A percentile compares a stretch with the other conserved stretches of the same genome.
phyloP scores from a whole-genome alignment of 2,888 invertebrate genomes.

The Machimus rusticus region DNA sequence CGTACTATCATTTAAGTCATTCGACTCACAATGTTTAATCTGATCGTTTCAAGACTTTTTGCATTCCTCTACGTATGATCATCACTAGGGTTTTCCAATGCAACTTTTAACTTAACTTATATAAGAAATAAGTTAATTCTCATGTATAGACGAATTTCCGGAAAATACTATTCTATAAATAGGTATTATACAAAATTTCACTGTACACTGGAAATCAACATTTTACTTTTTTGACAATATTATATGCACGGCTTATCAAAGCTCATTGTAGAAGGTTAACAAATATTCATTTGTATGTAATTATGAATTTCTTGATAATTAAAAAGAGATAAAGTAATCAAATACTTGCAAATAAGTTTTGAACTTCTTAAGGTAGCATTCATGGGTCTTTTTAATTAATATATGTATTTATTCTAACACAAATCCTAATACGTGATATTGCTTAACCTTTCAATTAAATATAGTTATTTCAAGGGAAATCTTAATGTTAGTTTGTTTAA shows the following conservation, averaged over 20 bases:
- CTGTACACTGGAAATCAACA: neutral
- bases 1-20: neutral
- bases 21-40: neutral
- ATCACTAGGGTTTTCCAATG: neutral
- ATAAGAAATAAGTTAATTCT: too few relatives aligned
- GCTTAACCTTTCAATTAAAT: too few relatives aligned
- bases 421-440: neutral
- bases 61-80: neutral
- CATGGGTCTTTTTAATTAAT: neutral
- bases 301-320: neutral
- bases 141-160: neutral
- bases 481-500: too few relatives aligned
- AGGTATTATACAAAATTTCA: too few relatives aligned
- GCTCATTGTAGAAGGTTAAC: neutral
- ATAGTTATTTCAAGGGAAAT: too few relatives aligned
- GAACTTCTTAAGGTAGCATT: neutral
- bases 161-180: too few relatives aligned
- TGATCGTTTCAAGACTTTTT: neutral
- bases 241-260: neutral
- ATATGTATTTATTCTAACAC: neutral
- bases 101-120: neutral
- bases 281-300: neutral
- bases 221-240: neutral
- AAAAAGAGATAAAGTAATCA: neutral
- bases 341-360: neutral